These are phyloP conservation scores for Alca torda DNA, from an alignment of 2,797 vertebrate genomes.

Conservation along the genomic window DNA sequence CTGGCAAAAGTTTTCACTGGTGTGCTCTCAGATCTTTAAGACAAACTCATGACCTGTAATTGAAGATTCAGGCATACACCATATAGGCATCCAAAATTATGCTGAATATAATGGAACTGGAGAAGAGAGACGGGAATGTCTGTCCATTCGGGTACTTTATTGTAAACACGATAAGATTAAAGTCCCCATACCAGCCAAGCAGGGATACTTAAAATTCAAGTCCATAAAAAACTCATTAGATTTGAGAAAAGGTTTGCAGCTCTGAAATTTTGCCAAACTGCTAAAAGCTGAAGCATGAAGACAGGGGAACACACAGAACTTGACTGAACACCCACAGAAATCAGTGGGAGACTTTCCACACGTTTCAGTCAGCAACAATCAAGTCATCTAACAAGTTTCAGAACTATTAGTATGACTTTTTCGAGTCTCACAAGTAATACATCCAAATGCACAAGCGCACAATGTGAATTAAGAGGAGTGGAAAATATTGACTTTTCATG, in stretches of 20 bases:
- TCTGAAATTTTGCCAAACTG: background rate
- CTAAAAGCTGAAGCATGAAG: background rate
- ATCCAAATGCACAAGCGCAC: background rate
- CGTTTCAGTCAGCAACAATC: background rate
- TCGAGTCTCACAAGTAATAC: background rate
- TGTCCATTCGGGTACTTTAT: background rate
- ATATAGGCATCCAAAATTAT: background rate
- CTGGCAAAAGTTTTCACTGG: background rate
- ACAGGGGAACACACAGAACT: background rate
- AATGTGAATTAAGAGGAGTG: background rate
- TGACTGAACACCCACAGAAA: background rate
- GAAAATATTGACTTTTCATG: background rate
- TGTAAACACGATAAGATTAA: background rate
- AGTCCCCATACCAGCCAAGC: background rate
- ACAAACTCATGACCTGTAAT: background rate
- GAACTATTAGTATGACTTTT: background rate
- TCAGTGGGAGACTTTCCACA: background rate
- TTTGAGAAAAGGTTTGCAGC: background rate
- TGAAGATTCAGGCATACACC: background rate
- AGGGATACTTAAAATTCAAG: background rate
- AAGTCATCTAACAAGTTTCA: background rate
- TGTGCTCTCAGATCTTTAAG: background rate
- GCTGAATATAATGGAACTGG: background rate
- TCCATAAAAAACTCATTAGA: background rate
- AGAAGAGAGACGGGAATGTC: background rate